phyloP scores from a whole-genome alignment of 2,113 vertebrate species.

The Trichechus manatus region DNA sequence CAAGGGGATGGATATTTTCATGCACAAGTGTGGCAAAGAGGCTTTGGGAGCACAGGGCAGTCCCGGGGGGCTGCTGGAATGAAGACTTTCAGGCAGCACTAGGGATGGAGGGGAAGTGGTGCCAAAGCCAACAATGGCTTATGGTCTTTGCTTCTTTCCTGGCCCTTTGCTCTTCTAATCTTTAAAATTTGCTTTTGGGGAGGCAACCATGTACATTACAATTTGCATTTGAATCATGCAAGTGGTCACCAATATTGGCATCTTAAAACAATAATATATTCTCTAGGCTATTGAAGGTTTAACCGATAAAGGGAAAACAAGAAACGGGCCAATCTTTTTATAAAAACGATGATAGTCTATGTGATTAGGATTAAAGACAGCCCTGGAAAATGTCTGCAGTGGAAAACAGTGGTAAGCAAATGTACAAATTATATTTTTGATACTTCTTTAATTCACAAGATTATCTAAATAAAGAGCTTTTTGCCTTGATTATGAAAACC shows the following conservation, averaged over 20 bases:
- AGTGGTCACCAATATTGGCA: neutral
- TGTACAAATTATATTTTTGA: neutral
- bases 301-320: neutral
- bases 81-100: neutral
- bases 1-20: neutral
- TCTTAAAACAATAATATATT: neutral
- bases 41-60: fast-evolving
- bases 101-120: fast-evolving
- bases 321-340: neutral
- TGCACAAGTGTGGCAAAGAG: neutral
- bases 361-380: neutral
- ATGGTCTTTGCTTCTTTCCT: neutral
- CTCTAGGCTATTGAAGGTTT: neutral
- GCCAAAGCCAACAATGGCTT: neutral
- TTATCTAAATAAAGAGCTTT: neutral
- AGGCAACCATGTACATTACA: neutral
- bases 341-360: neutral
- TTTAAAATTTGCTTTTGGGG: neutral
- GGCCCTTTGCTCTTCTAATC: neutral
- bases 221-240: neutral
- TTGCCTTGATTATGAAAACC: neutral
- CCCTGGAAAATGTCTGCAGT: neutral
- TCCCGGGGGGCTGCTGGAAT: neutral
- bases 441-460: neutral
- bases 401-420: neutral